Base-by-base conservation (phyloP, 2,888 invertebrate genomes). In the Drosophila buzzatii region DNA sequence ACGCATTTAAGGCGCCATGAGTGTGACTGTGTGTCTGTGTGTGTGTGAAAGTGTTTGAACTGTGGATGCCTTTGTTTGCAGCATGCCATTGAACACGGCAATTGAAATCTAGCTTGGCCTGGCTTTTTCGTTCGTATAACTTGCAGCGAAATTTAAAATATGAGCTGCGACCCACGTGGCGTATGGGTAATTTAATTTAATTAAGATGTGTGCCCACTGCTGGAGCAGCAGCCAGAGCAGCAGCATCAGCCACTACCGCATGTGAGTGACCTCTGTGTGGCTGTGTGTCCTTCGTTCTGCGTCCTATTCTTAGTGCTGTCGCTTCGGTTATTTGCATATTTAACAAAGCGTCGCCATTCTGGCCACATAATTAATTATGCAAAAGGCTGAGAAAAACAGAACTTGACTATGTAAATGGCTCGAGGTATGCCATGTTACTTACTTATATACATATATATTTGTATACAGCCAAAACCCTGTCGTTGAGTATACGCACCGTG, bases 351-450 rank as follows among this genome's bases (percentile, higher is more conserved):
- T 73, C 76, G 75, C 73, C 68, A 62, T 74, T 72, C 77, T 70
- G 73, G 88, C 82, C 89, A 86, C 90, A 88, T 85, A 88, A 85
- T 85, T 85, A 85, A 85, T 88, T 85, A 89, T 85, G 90, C 85
- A 85, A 88, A 83, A 88, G 90, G 68, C 74, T 68, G 79, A 71
- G 71, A 64, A 66, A 78, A 78, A 70, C 60, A 73, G 64, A 70
- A 59, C 72, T 71, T 75, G 71, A 47, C 73, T 82, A 82, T 82
- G 80, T 55, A 80, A 80, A 79, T 78, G 61, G 31, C 68, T 53
- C 37, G 23, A 68, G 47, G 58, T 63, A 55, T 63, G 42, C 57
- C 49, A 62, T 62, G 51, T 66, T 61, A 39, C 62, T 63, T 45
- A 33, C 20, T 20, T 10, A 51, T 20, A 27, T 27, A 27, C 27